phyloP scores from a whole-genome alignment of 2,888 invertebrate species.

The Acanthoscelides obtectus region DNA sequence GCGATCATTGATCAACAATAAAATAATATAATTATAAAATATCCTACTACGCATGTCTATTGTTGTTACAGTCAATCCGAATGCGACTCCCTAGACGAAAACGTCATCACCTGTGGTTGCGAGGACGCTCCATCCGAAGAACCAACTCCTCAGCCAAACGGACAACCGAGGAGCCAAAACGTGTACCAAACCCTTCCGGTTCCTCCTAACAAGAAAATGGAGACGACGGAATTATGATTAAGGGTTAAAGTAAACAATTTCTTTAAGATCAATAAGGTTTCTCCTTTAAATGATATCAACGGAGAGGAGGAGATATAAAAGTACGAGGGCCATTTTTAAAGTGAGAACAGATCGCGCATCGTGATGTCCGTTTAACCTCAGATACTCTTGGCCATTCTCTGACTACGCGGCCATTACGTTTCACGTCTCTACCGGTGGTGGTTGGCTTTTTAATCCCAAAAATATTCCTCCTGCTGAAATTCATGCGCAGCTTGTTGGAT shows the following conservation, averaged over 20 bases:
- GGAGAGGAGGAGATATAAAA: conserved; percentile 10
- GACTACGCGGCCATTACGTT: too few relatives aligned
- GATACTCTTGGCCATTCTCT: too few relatives aligned
- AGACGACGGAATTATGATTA: conserved; percentile 71
- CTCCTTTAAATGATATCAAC: conserved; percentile 14
- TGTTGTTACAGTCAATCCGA: conserved; percentile 59
- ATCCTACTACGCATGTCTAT: too few relatives aligned
- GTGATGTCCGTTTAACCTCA: too few relatives aligned
- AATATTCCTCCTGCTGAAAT: too few relatives aligned
- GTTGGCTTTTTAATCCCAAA: too few relatives aligned
- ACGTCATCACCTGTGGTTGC: conserved; percentile 55
- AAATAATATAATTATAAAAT: too few relatives aligned
- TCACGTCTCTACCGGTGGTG: too few relatives aligned
- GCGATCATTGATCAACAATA: too few relatives aligned
- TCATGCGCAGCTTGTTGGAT: too few relatives aligned
- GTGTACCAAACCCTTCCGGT: conserved; percentile 60
- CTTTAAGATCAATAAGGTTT: conserved; percentile 13
- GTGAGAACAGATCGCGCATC: too few relatives aligned
- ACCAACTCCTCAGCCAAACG: conserved; percentile 51
- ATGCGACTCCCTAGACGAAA: conserved; percentile 80
- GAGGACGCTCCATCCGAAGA: conserved; percentile 49
- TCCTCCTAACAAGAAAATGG: conserved; percentile 57
- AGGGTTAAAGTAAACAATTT: conserved; percentile 18
- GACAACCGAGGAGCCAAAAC: conserved; percentile 57
- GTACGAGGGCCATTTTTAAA: too few relatives aligned